Conservation (phyloP, 1,140 invertebrate genomes). For the Thaumatotibia leucotreta region DNA sequence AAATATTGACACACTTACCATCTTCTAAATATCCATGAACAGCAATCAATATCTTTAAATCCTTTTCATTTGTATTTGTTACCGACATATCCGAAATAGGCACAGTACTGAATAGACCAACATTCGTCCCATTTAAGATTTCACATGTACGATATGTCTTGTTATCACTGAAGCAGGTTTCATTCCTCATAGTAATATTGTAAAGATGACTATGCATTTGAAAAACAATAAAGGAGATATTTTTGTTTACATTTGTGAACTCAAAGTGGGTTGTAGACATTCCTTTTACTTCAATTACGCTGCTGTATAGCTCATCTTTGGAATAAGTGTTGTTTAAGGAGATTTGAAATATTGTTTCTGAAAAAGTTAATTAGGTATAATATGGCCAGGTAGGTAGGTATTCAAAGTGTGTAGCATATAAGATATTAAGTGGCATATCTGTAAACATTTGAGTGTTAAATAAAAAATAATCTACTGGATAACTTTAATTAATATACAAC, state of each 20-base stretch:
- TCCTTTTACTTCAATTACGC: conserved; percentile 38
- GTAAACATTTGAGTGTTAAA: too few species aligned
- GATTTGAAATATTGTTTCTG: conserved; percentile 57
- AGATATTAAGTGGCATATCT: too few species aligned
- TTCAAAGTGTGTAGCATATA: too few species aligned
- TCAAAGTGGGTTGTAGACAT: conserved; percentile 58
- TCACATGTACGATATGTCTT: neutral
- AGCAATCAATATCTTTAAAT: conserved; percentile 67
- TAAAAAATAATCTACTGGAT: too few species aligned
- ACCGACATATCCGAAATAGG: conserved; percentile 50
- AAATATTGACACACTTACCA: conserved; percentile 65
- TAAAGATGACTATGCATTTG: conserved; percentile 81
- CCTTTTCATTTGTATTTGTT: conserved; percentile 62
- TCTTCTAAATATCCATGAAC: conserved; percentile 74
- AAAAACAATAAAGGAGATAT: conserved; percentile 79
- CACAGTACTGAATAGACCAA: conserved; percentile 77
- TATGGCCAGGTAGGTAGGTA: too few species aligned
- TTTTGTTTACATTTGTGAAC: conserved; percentile 69
- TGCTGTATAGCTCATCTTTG: conserved; percentile 53
- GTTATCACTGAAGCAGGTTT: conserved; percentile 38
- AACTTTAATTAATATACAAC: too few species aligned
- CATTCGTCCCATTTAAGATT: conserved; percentile 78
- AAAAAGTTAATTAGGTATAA: conserved; percentile 34
- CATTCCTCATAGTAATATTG: conserved; percentile 80
- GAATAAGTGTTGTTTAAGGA: conserved; percentile 47